These are phyloP conservation scores for Pluvianellus socialis DNA, from an alignment of 2,113 vertebrate species.

Conservation along the genomic window DNA sequence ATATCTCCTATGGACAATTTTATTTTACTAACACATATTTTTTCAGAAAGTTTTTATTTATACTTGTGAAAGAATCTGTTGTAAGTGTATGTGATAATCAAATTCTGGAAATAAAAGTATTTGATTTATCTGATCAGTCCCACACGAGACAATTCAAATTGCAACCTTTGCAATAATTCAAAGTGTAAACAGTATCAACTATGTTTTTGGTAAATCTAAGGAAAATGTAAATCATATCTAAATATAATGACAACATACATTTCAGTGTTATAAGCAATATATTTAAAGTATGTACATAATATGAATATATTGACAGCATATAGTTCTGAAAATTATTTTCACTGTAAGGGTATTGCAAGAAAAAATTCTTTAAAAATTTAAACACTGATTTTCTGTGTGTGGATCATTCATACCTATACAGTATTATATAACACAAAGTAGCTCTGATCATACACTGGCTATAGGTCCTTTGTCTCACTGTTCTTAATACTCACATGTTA, in stretches of 20 bases:
- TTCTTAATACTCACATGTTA: background rate
- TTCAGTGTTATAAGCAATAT: background rate
- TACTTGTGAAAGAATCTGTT: background rate
- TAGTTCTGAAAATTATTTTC: background rate
- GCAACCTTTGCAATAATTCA: background rate
- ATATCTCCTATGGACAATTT: background rate
- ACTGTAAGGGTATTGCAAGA: background rate
- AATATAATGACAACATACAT: background rate
- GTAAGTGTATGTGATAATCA: background rate
- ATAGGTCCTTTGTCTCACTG: rapidly evolving
- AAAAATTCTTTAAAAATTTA: background rate
- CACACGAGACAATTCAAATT: background rate
- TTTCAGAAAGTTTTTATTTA: background rate
- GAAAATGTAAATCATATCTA: background rate
- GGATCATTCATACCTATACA: background rate
- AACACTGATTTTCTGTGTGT: background rate
- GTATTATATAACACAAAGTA: background rate
- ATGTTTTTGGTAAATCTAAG: background rate
- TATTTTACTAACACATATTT: background rate
- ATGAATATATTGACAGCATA: background rate
- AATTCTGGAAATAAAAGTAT: background rate
- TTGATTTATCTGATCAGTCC: background rate
- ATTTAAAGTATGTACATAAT: background rate
- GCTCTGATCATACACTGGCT: background rate
- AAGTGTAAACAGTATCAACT: background rate